Base-by-base conservation (phyloP, 2,888 invertebrate genomes). In the Silvanus unidentatus region DNA sequence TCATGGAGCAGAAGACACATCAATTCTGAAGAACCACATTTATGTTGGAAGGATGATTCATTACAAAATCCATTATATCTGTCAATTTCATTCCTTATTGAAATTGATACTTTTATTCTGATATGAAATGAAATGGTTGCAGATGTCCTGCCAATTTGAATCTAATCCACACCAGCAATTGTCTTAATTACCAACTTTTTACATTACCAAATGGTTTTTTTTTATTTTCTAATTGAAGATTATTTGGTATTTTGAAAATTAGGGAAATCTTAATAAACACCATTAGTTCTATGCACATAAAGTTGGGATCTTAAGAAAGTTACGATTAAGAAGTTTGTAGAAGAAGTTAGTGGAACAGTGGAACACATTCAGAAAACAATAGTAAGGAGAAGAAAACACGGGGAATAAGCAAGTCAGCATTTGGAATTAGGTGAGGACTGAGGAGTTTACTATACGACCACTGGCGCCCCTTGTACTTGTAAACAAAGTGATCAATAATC, bases 401-500 rank as follows among this genome's bases (percentile, higher is more conserved):
- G 5, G 35, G 3, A 6, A 16, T 32, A 35, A 44, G 37, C 28
- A 27, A 44, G 49, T 47, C 47, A 47, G 47, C 49, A 42, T 44
- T 42, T 15, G 46, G 39, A 44, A 40, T 46, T 42, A 42, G n/a
- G n/a, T n/a, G n/a, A n/a, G n/a, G n/a, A n/a, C n/a, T n/a, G n/a
- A 41, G 44, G 42, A 39, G 42, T 39, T 32, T 32, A n/a, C 11
- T 32, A 16, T 41, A 45, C 36, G 37, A 37, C 42, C 40, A 34
- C 40, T 42, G 63, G 63, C 63, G 63, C 60, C 63, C 49, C 43
- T 50, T 42, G 49, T 15, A 37, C 14, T 37, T 37, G 55, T 64
- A 64, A 64, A 64, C 64, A 64, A 57, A 52, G 57, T 59, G 57
- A 64, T 64, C 64, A 64, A 64, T 64, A 63, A 59, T 60, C 45